A percentile compares a stretch with the other conserved stretches of the same genome.
Evolutionary conservation across 2,113 vertebrate genomes (phyloP).

Genomic region (Motacilla alba): DNA sequence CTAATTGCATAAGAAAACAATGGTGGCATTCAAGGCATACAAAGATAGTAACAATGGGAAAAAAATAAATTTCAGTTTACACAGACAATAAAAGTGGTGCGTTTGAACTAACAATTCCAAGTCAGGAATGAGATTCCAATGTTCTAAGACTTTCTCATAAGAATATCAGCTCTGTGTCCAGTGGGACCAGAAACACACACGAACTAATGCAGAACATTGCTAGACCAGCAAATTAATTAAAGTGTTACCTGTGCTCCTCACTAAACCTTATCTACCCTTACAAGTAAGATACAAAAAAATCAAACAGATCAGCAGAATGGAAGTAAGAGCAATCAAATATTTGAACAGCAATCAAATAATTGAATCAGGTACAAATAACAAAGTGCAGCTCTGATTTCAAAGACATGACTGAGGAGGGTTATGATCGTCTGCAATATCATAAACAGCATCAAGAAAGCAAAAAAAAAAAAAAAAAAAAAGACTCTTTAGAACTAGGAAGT

Average conservation of each 20-base stretch:
- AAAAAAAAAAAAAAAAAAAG: not conserved
- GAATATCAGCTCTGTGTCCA: not conserved
- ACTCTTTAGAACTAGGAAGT: not conserved
- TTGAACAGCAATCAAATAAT: not conserved
- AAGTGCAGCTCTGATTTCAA: not conserved
- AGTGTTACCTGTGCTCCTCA: not conserved
- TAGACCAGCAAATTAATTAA: not conserved
- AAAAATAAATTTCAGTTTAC: not conserved
- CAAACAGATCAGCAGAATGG: not conserved
- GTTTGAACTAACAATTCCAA: not conserved
- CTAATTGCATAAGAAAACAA: not conserved
- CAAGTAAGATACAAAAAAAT: not conserved
- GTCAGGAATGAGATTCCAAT: not conserved
- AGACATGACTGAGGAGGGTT: not conserved
- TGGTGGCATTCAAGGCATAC: not conserved
- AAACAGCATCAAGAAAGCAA: not conserved
- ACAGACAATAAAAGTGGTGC: accelerated
- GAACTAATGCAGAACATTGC: not conserved
- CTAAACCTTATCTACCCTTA: not conserved
- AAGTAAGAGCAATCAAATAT: not conserved
- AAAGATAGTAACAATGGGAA: not conserved
- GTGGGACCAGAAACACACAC: not conserved
- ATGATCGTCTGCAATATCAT: not conserved
- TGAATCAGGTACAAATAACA: not conserved
- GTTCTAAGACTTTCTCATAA: not conserved